phyloP scores from a whole-genome alignment of 2,888 invertebrate genomes.

The Coremacera marginata region DNA sequence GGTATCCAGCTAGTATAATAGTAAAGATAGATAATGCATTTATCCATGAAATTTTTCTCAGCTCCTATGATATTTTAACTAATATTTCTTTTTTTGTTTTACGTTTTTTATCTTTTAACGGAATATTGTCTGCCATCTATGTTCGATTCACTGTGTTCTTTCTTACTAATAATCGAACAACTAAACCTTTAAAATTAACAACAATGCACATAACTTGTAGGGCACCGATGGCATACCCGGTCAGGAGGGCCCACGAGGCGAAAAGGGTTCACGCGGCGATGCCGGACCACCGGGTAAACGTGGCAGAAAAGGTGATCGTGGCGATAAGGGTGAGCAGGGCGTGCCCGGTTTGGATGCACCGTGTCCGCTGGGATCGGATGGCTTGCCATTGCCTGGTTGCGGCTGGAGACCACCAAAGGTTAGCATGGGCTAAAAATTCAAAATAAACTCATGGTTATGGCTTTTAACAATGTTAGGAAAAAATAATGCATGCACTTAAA shows the following conservation, averaged over 20 bases:
- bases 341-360: slow-evolving; percentile 98
- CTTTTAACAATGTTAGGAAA: not conserved
- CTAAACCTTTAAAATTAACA: not conserved
- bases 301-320: slow-evolving; percentile 92
- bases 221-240: slow-evolving; percentile 95
- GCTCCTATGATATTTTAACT: no score
- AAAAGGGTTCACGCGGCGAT: slow-evolving; percentile 86
- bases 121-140: no score
- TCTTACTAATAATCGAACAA: slow-evolving; percentile 5
- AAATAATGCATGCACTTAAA: slow-evolving; percentile 34
- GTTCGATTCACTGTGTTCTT: not conserved
- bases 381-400: slow-evolving; percentile 95
- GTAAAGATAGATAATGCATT: no score
- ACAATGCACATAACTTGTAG: slow-evolving; percentile 68
- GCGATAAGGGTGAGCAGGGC: slow-evolving; percentile 95
- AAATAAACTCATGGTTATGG: slow-evolving; percentile 24
- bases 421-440: slow-evolving; percentile 56
- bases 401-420: slow-evolving; percentile 93
- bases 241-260: slow-evolving; percentile 91
- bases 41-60: no score
- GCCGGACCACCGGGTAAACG: slow-evolving; percentile 86
- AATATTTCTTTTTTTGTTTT: no score
- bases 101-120: not conserved
- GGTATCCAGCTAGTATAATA: no score
- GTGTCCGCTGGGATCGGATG: slow-evolving; percentile 97